Evolutionary conservation across 1,140 invertebrate species (phyloP), one percentile per base, ranked within the genome.

Genomic region (Cotesia glomerata): DNA sequence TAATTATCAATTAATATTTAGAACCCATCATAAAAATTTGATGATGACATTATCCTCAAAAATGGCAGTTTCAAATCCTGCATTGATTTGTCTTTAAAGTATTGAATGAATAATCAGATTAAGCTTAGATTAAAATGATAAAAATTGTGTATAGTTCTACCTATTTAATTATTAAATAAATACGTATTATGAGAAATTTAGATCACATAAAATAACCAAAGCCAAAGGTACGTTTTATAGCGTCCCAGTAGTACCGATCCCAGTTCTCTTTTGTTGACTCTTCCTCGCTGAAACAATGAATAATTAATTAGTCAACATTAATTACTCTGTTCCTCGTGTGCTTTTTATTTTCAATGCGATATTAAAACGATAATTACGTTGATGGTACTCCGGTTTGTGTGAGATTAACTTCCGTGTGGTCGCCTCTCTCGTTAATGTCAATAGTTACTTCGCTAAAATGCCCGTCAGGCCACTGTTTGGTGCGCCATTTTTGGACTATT

Each of bases 401-500:
- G 35, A 98, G 80, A 65, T 85, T 91, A 49, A 99, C 90, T 81
- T 93, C 88, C 0, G 97, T 98, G 78, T 93, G 92, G 81, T 96
- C 95, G 58, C 89, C 90, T 88, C 94, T 94, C 87, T 98, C 92
- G 52, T 92, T 88, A 72, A 99, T 93, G 68, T 91, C 90, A 51
- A 99, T 91, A 8, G 90, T 92, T 52, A 99, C 97, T 76, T 91
- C 90, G 0, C 98, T 99, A 87, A 92, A 97, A 88, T 99, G 96
- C 62, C 92, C 95, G 32, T 90, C 90, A 4, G 97, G 97, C 97
- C 98, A 99, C 58, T 92, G 92, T 88, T 97, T 98, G 76, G 96
- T 93, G 80, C 98, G 89, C 98, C 98, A 99, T 75, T 91, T 91
- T 87, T 97, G 94, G n/a, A 93, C 91, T 71, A 99, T 96, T 85